Percentiles rank a stretch among this genome's conserved stretches.
Conservation (phyloP, 2,797 vertebrate genomes). For the Fratercula arctica region DNA sequence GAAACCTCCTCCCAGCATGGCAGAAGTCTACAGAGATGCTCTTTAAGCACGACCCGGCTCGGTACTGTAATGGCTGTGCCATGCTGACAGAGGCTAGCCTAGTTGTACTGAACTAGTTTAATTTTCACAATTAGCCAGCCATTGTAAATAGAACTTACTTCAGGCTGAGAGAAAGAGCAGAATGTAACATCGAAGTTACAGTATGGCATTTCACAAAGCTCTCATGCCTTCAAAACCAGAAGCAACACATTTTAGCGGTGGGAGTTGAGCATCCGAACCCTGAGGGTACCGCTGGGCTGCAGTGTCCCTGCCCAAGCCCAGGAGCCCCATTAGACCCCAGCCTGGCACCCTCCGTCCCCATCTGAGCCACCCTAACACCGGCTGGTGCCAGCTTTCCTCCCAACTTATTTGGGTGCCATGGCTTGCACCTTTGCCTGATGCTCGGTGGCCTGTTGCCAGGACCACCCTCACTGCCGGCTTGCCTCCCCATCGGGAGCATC, state of each 20-base stretch:
- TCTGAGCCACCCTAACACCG: fast-evolving
- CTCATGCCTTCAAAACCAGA: neutral
- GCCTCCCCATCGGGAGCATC: fast-evolving
- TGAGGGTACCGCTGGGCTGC: neutral
- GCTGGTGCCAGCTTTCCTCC: neutral
- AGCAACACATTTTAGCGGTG: neutral
- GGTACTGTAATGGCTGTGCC: neutral
- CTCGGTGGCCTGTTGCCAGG: neutral
- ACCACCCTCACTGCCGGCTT: fast-evolving
- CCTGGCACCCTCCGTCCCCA: fast-evolving
- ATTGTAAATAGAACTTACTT: neutral
- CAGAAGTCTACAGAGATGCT: neutral
- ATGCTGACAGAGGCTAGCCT: neutral
- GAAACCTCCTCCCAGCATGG: neutral
- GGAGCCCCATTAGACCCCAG: neutral
- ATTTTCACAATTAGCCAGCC: neutral
- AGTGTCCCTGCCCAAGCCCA: neutral
- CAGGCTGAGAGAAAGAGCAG: neutral
- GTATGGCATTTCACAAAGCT: neutral
- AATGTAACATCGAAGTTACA: neutral
- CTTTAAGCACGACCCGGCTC: fast-evolving
- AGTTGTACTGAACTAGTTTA: neutral
- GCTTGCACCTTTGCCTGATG: neutral
- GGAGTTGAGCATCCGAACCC: fast-evolving
- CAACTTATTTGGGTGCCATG: neutral